Percentiles rank a stretch among this genome's conserved stretches.
Conservation (phyloP, 2,888 invertebrate genomes). For the Vanessa cardui region DNA sequence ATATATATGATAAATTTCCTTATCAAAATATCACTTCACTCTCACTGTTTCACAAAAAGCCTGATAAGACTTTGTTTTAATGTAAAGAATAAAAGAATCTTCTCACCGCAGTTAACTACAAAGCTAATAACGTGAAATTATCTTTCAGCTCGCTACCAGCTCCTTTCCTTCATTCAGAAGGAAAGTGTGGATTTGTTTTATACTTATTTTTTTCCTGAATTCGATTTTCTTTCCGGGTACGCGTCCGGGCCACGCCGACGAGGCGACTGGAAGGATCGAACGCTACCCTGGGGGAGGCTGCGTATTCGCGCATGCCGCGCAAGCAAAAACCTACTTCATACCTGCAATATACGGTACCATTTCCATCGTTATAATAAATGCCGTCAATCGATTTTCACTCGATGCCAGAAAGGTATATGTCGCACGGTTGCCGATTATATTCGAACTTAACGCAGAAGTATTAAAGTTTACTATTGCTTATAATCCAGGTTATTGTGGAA, state of each 20-base stretch:
- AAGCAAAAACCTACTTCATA: conserved; percentile 49
- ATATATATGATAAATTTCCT: conserved; percentile 34
- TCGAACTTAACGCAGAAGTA: conserved; percentile 44
- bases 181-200: conserved; percentile 68
- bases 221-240: conserved; percentile 59
- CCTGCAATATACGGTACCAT: conserved; percentile 49
- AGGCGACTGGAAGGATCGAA: conserved; percentile 81
- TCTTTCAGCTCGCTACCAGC: conserved; percentile 54
- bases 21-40: conserved; percentile 41
- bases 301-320: conserved; percentile 63
- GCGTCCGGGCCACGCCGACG: conserved; percentile 75
- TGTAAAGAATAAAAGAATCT: conserved; percentile 46
- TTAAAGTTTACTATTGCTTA: conserved; percentile 50
- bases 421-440: conserved; percentile 40
- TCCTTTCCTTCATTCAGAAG: conserved; percentile 69
- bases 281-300: conserved; percentile 80
- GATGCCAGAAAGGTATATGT: conserved; percentile 53
- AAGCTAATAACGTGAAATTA: conserved; percentile 75
- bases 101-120: conserved; percentile 74
- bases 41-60: conserved; percentile 45
- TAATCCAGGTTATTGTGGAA: conserved; percentile 44
- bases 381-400: conserved; percentile 53
- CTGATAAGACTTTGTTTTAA: conserved; percentile 41
- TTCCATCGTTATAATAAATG: conserved; percentile 41
- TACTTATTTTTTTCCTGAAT: conserved; percentile 51